Conservation (phyloP, 2,888 invertebrate species). For the Chaetogeoica ovagalla region DNA sequence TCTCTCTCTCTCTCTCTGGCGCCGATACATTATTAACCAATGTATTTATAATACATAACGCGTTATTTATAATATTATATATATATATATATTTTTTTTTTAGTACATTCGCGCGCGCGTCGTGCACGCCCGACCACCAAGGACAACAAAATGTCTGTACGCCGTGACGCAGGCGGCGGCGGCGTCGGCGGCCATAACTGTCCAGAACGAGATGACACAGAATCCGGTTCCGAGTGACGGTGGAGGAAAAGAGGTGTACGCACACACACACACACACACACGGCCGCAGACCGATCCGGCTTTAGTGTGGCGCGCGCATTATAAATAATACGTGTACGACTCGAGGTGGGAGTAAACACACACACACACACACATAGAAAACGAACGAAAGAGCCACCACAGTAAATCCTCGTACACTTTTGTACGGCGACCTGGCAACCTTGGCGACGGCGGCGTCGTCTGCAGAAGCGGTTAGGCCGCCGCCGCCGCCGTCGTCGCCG, state of each 20-base stretch:
- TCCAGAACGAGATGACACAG: slow-evolving; percentile 47
- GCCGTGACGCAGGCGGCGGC: slow-evolving; percentile 7
- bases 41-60: too few species aligned
- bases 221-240: slow-evolving; percentile 37
- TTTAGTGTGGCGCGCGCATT: background rate
- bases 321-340: too few species aligned
- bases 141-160: slow-evolving; percentile 29
- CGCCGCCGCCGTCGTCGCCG: too few species aligned
- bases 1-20: too few species aligned
- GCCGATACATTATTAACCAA: too few species aligned
- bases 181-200: slow-evolving; percentile 36
- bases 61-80: too few species aligned
- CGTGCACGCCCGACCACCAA: slow-evolving; percentile 23
- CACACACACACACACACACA: background rate
- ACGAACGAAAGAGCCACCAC: background rate
- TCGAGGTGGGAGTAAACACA: background rate
- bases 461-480: background rate
- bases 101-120: background rate
- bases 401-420: background rate
- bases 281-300: background rate
- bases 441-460: background rate
- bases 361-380: too few species aligned
- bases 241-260: slow-evolving; percentile 25
- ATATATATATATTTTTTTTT: too few species aligned
- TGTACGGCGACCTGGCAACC: slow-evolving; percentile 41